These are phyloP conservation scores for Drosophila ficusphila DNA, from an alignment of 1,140 invertebrate genomes.

Conservation along the genomic window DNA sequence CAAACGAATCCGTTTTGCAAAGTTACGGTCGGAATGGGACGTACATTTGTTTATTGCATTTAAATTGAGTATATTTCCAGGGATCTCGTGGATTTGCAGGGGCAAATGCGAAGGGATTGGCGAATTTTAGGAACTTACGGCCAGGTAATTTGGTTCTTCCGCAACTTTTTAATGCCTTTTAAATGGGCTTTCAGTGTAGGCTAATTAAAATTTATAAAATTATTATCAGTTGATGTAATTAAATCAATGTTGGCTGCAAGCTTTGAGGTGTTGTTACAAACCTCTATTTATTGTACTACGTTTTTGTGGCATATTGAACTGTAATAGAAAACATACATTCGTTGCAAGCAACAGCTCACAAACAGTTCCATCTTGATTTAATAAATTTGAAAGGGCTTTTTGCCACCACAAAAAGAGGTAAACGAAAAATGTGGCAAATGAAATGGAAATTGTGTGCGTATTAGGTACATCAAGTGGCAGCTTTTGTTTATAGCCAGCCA, in stretches of 20 bases:
- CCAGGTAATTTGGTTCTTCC: constrained; percentile 4
- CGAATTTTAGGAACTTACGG: not conserved
- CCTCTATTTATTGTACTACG: not conserved
- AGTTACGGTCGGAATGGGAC: not conserved
- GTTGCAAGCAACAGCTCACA: no score
- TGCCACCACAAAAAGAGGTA: not conserved
- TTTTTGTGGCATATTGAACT: no score
- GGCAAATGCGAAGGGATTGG: constrained; percentile 1
- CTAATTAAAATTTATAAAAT: not conserved
- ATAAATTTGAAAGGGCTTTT: constrained; percentile 10
- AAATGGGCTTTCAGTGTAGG: constrained; percentile 10
- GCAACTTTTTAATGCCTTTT: constrained; percentile 1
- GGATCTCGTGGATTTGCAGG: not conserved
- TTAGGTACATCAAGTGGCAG: constrained; percentile 34
- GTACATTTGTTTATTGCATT: constrained; percentile 48
- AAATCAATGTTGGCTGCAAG: no score
- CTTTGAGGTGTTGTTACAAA: no score
- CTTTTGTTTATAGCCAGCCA: constrained; percentile 37
- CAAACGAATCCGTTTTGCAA: constrained; percentile 36
- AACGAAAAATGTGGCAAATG: constrained; percentile 15
- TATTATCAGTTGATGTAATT: not conserved
- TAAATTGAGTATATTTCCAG: constrained; percentile 25
- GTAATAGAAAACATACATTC: no score
- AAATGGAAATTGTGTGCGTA: constrained; percentile 28
- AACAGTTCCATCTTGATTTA: not conserved